Evolutionary conservation across 64 coral and sea anemone species (phyloP), one percentile per base, ranked within the genome.

Genomic region (Stichodactyla mertensii): DNA sequence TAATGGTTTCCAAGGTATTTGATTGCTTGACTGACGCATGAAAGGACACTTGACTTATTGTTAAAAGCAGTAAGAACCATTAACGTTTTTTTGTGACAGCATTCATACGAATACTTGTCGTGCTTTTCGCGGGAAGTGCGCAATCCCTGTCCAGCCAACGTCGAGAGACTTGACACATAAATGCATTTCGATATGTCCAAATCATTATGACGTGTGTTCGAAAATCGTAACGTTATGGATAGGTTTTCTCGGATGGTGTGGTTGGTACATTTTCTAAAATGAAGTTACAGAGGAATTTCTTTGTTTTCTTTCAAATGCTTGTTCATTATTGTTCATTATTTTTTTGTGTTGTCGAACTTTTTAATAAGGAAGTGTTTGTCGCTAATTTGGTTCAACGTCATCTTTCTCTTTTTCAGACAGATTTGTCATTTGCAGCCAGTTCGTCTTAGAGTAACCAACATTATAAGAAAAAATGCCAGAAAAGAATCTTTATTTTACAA

Each of bases 31-130:
- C 69, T 74, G 69, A 74, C 69, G 69, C 24, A 74, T 31, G n/a
- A 26, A 74, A 23, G 19, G 23, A 74, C 24, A 74, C 69, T 74
- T 74, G 24, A 74, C 69, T 74, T 74, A 74, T 74, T 74, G 69
- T 74, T 31, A 74, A 23, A 31, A 31, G 1, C 36, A 74, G 24
- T 74, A 27, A 36, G 69, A 22, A 74, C 24, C 69, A 2, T 74
- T 74, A 74, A 74, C 69, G 69, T 74, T 74, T 27, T 71, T 27
- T 74, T 74, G 24, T 74, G 69, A 74, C 69, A 74, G 69, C 69
- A 74, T 74, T 74, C 10, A 23, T 74, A 19, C 7, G 10, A 74
- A 74, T 74, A 74, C 69, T 74, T 31, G 24, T 74, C 69, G 69
- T 69, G n/a, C 22, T 31, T 74, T 74, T 74, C 13, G 10, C 24